Evolutionary conservation across 1,140 invertebrate genomes (phyloP).

Genomic region (Chironomus tepperi): DNA sequence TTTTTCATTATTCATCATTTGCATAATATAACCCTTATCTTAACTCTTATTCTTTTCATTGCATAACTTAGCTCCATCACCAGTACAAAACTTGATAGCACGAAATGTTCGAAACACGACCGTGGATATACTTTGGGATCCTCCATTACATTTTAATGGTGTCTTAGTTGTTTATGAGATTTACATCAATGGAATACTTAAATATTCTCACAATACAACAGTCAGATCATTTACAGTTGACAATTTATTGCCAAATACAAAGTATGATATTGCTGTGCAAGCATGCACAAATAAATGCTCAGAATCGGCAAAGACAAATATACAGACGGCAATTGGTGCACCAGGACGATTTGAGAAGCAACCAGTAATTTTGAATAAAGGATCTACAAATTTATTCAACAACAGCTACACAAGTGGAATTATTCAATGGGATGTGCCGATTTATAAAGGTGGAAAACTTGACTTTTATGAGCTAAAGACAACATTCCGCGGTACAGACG

Average conservation of each 20-base stretch:
- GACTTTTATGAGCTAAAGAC: slow-evolving; percentile 47
- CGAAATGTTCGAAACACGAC: slow-evolving; percentile 56
- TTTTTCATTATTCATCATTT: slow-evolving; percentile 12
- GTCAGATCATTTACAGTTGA: slow-evolving; percentile 29
- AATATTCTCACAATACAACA: slow-evolving; percentile 29
- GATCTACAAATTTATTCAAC: slow-evolving; percentile 36
- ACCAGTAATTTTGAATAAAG: slow-evolving; percentile 41
- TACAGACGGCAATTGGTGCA: slow-evolving; percentile 50
- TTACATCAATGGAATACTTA: slow-evolving; percentile 36
- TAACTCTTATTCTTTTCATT: slow-evolving; percentile 27
- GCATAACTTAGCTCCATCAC: slow-evolving; percentile 42
- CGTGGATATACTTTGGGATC: slow-evolving; percentile 57
- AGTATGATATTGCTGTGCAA: slow-evolving; percentile 55
- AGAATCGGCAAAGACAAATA: slow-evolving; percentile 37
- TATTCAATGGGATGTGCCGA: slow-evolving; percentile 51
- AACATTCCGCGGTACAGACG: slow-evolving; percentile 32
- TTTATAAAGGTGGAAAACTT: slow-evolving; percentile 50
- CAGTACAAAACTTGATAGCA: slow-evolving; percentile 46
- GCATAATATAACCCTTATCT: neutral
- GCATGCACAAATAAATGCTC: slow-evolving; percentile 66
- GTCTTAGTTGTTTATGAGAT: slow-evolving; percentile 62
- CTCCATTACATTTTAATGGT: slow-evolving; percentile 63
- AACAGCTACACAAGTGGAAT: slow-evolving; percentile 31
- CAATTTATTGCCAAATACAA: slow-evolving; percentile 43
- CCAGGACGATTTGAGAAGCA: slow-evolving; percentile 47